Percentiles rank a stretch among this genome's conserved stretches.
phyloP scores from a whole-genome alignment of 2,113 vertebrate species.

The Gobio gobio region DNA sequence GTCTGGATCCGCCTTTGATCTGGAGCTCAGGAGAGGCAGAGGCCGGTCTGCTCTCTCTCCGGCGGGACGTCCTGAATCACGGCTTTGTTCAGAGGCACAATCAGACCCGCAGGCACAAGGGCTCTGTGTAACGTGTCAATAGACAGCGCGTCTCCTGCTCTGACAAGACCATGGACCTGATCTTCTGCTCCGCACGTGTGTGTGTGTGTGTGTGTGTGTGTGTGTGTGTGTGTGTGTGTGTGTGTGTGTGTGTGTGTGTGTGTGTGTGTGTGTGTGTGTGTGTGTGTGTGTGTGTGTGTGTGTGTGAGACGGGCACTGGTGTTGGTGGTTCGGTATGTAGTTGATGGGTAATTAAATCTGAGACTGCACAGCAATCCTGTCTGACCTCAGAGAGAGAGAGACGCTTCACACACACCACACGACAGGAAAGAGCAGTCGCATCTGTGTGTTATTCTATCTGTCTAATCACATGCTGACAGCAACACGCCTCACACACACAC shows the following conservation, averaged over 20 bases:
- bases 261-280: slow-evolving; percentile 51
- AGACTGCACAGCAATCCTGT: not conserved
- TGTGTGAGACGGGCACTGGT: not conserved
- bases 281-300: slow-evolving; percentile 47
- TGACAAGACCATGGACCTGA: slow-evolving; percentile 42
- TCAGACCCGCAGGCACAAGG: slow-evolving; percentile 72
- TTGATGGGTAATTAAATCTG: not conserved
- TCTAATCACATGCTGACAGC: not conserved
- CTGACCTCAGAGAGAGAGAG: not conserved
- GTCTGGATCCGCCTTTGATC: slow-evolving; percentile 79
- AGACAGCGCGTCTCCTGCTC: slow-evolving; percentile 71
- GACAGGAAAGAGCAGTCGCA: not conserved
- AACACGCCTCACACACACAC: not conserved
- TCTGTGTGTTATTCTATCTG: not conserved
- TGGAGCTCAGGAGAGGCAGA: slow-evolving; percentile 61
- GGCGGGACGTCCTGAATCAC: slow-evolving; percentile 76
- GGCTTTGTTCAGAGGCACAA: slow-evolving; percentile 71
- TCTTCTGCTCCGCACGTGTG: slow-evolving; percentile 48
- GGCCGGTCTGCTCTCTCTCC: slow-evolving; percentile 48
- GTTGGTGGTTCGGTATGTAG: not conserved
- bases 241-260: slow-evolving; percentile 49
- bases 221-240: slow-evolving; percentile 45
- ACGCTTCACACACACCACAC: not conserved
- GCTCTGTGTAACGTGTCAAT: slow-evolving; percentile 68
- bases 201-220: slow-evolving; percentile 49